Evolutionary conservation across 2,888 invertebrate genomes (phyloP), one percentile per base, ranked within the genome.

Genomic region (Mechanitis mazaeus): DNA sequence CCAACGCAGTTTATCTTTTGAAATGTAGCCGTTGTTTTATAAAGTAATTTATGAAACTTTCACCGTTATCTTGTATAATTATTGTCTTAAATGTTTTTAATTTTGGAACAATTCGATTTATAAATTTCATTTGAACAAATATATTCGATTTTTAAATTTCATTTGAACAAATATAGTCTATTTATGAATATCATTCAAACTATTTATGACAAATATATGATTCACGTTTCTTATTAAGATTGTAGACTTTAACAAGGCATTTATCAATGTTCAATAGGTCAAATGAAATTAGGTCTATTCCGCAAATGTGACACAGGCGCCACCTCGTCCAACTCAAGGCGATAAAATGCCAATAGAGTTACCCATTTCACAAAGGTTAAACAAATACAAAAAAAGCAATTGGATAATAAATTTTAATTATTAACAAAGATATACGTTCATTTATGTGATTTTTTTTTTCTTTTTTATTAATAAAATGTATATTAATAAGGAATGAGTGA

Each of bases 261-360:
- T 55, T 62, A 55, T 56, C 56, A 54, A 46, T 54, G 63, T 58
- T 50, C 64, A 66, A 69, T 73, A 69, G 73, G 73, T 72, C 71
- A 69, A 20, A 61, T 66, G 68, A 67, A 71, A 71, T 70, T 69
- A 68, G 71, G 70, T 68, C 67, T 60, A 68, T 64, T 66, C 64
- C 62, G 68, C 69, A 69, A 71, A 69, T 69, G 68, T 63, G 64
- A 69, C 46, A 47, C 47, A 47, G 72, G 72, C 72, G 72, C 70
- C 72, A 64, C 61, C 61, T 54, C 31, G 70, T 60, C 68, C 68
- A 64, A 64, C 59, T 20, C 20, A 64, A 62, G 64, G 61, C 67
- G 61, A 61, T 72, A 67, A 72, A 73, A 72, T 71, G 69, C 63
- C 72, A 70, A 66, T 69, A 42, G 42, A 42, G 9, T 9, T 7